Conservation (phyloP, 2,888 invertebrate species). For the Agapetus fuscipes region DNA sequence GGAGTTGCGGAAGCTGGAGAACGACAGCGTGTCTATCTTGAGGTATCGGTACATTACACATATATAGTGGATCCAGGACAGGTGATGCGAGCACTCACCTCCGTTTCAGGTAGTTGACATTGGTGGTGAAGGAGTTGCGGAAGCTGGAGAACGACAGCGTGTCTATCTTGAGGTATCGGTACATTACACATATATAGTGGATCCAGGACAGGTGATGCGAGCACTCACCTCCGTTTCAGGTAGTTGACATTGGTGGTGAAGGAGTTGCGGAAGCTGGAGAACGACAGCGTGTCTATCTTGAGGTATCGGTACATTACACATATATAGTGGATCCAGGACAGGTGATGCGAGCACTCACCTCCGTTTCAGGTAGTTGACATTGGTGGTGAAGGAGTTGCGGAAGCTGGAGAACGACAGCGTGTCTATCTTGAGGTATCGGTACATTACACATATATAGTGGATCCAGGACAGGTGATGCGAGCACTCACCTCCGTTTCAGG, state of each 20-base stretch:
- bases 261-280: slow-evolving; percentile 91
- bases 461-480: too few relatives aligned
- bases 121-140: slow-evolving; percentile 85
- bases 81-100: too few relatives aligned
- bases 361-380: slow-evolving; percentile 98
- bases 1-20: slow-evolving; percentile 91
- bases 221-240: slow-evolving; percentile 83
- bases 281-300: slow-evolving; percentile 98
- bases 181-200: too few relatives aligned
- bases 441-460: too few relatives aligned
- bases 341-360: slow-evolving; percentile 67
- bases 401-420: slow-evolving; percentile 98
- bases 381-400: slow-evolving; percentile 85
- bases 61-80: too few relatives aligned
- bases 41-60: too few relatives aligned
- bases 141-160: slow-evolving; percentile 98
- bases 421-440: too few relatives aligned
- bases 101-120: slow-evolving; percentile 97
- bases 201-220: too few relatives aligned
- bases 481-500: slow-evolving; percentile 83
- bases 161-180: too few relatives aligned
- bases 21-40: slow-evolving; percentile 98
- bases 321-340: too few relatives aligned
- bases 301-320: too few relatives aligned
- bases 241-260: slow-evolving; percentile 96